Base-by-base conservation (phyloP, 2,797 vertebrate genomes). In the Ctenosaura bakeri region DNA sequence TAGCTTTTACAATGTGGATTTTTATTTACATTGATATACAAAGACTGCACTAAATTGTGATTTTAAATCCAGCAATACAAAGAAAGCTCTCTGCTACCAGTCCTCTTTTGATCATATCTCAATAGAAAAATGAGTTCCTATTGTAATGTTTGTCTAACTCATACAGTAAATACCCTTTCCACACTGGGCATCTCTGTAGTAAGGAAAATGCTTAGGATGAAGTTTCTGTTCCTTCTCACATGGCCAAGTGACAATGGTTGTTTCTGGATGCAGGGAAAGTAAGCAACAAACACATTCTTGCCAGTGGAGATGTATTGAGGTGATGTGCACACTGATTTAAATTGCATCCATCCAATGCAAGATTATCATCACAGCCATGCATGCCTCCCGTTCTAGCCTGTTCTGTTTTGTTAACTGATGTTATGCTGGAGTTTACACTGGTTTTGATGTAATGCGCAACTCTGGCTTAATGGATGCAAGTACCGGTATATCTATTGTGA, bases 1-100 rank as follows among this genome's bases (percentile, higher is more conserved):
- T 2, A 0, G 66, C 77, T 90, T 89, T 82, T 85, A 71, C 50
- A 91, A 76, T n/a, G 54, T 62, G 9, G n/a, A 86, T 42, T 66
- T 93, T 16, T 32, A 1, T 78, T 78, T 79, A 85, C 90, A 35
- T 2, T 38, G 69, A 78, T 88, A 52, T 83, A 87, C 90, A 92
- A 91, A 22, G 12, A 88, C 74, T 5, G 62, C 1, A 1, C 59
- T 90, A 35, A 83, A 18, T 86, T 4, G 91, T 89, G 71, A 83
- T 91, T 83, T n/a, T 32, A 29, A 32, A 86, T 64, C 90, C 92
- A 81, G 14, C 50, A 81, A 26, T 24, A 13, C 0, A 6, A 38
- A 81, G 54, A 90, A 86, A 73, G 38, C 90, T 91, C 79, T 69
- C 79, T 82, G 26, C 6, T 86, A 85, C 1, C 38, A 86, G 80